Base-by-base conservation (phyloP, 2,888 invertebrate species). In the Athalia rosae region DNA sequence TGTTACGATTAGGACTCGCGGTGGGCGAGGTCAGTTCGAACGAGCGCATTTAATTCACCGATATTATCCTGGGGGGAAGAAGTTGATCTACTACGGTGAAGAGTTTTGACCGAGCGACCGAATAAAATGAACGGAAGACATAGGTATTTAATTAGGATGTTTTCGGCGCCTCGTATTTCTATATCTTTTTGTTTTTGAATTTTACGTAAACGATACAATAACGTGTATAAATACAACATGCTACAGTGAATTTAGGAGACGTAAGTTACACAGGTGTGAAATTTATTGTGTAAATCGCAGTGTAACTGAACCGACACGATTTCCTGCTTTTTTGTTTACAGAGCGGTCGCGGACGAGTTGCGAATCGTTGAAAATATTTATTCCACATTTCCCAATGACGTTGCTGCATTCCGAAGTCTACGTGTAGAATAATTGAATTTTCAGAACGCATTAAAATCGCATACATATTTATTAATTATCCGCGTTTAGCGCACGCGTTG, bases 11-110 rank as follows among this genome's bases (percentile, higher is more conserved):
- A 8, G 47, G 7, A 7, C 59, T 11, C n/a, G 53, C 41, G 28
- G 15, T 41, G 28, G 53, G 67, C 53, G 41, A 67, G 67, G 67
- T 41, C 50, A 50, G 50, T 67, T 67, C 50, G 28, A 28, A 28
- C 2, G 28, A 28, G 28, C 2, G 28, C 28, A 28, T 28, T 28
- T 28, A 28, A 28, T 28, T 28, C 28, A 28, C 28, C 28, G 28
- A 28, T 28, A 28, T 28, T 28, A 28, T 28, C 28, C 28, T 28
- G 28, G 28, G 28, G 28, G 28, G 28, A 28, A 28, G 28, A 28
- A 28, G 0, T 28, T 28, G 28, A 28, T 28, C 28, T 28, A 28
- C 28, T 28, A 28, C 28, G 2, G 28, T 28, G 2, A 28, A 28
- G 28, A 28, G 28, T 28, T 28, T 28, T 28, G 0, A 28, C 28